Conservation (phyloP, 2,888 invertebrate genomes). For the Laspeyria flexula region DNA sequence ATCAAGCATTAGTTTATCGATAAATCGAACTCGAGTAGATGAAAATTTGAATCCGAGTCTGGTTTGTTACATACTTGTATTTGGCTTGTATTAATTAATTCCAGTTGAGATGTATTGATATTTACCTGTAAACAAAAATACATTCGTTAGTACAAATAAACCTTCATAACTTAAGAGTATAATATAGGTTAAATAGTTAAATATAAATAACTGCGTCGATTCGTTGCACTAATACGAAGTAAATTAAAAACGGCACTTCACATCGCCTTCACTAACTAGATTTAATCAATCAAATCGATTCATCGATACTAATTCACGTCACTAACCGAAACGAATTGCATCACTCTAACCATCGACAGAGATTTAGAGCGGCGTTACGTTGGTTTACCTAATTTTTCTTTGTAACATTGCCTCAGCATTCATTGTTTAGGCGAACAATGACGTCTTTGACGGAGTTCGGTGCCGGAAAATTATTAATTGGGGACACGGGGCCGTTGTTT, state of each 20-base stretch:
- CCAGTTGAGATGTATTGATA: background rate
- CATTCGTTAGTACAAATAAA: background rate
- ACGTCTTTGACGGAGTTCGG: constrained; percentile 50
- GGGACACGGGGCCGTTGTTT: constrained; percentile 53
- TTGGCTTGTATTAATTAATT: background rate
- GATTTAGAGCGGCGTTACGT: constrained; percentile 67
- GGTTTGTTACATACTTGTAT: background rate
- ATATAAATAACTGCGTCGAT: no score
- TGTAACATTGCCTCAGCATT: constrained; percentile 59
- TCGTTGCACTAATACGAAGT: no score
- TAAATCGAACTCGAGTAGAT: constrained; percentile 3
- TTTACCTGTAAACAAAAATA: constrained; percentile 49
- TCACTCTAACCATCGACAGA: constrained; percentile 59
- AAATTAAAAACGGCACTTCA: background rate
- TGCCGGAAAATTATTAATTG: constrained; percentile 68
- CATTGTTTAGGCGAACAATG: constrained; percentile 71
- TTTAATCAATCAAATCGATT: constrained; percentile 1
- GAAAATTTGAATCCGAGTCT: no score
- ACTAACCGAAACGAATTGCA: constrained; percentile 59
- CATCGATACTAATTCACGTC: constrained; percentile 46
- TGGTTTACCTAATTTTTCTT: constrained; percentile 75
- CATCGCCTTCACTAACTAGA: background rate
- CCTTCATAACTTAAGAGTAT: no score
- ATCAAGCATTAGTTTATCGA: constrained; percentile 14
- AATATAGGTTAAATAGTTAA: no score